Conservation (phyloP, 2,113 vertebrate species). For the Halcyon senegalensis region DNA sequence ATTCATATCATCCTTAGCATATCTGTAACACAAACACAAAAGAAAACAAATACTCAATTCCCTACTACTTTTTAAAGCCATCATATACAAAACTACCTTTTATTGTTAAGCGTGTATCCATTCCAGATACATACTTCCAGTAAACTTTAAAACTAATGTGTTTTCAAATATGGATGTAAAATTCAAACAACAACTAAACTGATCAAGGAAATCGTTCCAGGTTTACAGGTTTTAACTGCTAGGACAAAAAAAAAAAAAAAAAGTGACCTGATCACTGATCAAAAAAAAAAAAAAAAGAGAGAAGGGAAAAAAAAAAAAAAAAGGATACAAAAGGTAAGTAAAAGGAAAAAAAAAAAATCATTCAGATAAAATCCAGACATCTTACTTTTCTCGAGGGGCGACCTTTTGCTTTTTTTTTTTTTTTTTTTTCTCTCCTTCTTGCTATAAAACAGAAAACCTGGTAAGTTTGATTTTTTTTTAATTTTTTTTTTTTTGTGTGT, state of each 20-base stretch:
- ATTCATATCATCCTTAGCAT: conserved; percentile 99
- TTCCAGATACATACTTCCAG: neutral
- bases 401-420: too few relatives aligned
- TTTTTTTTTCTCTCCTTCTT: conserved; percentile 95
- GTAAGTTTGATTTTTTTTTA: neutral
- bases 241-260: neutral
- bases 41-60: neutral
- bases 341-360: neutral
- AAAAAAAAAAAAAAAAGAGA: neutral
- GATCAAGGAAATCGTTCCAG: neutral
- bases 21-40: conserved; percentile 77
- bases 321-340: neutral
- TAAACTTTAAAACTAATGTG: neutral
- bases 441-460: conserved; percentile 58
- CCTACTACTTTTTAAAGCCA: neutral
- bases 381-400: conserved; percentile 97
- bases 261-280: neutral
- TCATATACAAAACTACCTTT: neutral
- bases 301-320: neutral
- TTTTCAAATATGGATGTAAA: neutral
- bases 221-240: neutral
- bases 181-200: neutral
- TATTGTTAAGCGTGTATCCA: neutral
- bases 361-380: neutral
- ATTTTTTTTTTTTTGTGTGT: neutral